phyloP scores from a whole-genome alignment of 2,797 vertebrate genomes.

The Phalloptychus januarius region DNA sequence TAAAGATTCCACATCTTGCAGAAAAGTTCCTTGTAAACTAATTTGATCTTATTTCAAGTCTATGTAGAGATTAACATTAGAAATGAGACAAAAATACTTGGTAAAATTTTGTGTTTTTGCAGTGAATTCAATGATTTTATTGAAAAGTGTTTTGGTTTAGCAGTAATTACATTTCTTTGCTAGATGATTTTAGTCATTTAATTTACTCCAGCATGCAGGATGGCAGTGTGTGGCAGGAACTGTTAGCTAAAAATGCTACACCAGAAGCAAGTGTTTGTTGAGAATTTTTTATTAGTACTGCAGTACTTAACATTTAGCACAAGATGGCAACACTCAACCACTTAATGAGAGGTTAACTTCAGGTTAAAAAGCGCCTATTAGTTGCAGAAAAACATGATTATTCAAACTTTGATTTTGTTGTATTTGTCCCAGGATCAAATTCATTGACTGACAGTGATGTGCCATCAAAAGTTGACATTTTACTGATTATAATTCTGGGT shows the following conservation, averaged over 20 bases:
- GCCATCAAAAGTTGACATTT: background rate
- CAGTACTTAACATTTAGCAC: background rate
- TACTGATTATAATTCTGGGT: background rate
- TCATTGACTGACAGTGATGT: background rate
- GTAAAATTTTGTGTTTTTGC: too few species aligned
- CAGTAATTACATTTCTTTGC: background rate
- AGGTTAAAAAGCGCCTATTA: too few species aligned
- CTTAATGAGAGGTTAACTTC: background rate
- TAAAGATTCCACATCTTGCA: too few species aligned
- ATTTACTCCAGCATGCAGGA: background rate
- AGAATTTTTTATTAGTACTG: background rate
- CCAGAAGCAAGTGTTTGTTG: constrained; percentile 6
- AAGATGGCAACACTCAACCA: constrained; percentile 5
- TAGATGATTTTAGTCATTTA: background rate
- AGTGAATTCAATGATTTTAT: background rate
- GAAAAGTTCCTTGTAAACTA: too few species aligned
- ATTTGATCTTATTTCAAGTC: too few species aligned
- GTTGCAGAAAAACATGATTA: background rate
- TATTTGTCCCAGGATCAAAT: background rate
- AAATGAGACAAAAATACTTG: too few species aligned
- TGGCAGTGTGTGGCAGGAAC: background rate
- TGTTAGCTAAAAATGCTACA: background rate
- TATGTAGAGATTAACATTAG: too few species aligned
- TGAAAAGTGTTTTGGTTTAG: background rate
- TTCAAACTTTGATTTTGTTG: background rate